These are phyloP conservation scores for Drosophila parthenogenetica DNA, from an alignment of 2,888 invertebrate species.

Conservation along the genomic window DNA sequence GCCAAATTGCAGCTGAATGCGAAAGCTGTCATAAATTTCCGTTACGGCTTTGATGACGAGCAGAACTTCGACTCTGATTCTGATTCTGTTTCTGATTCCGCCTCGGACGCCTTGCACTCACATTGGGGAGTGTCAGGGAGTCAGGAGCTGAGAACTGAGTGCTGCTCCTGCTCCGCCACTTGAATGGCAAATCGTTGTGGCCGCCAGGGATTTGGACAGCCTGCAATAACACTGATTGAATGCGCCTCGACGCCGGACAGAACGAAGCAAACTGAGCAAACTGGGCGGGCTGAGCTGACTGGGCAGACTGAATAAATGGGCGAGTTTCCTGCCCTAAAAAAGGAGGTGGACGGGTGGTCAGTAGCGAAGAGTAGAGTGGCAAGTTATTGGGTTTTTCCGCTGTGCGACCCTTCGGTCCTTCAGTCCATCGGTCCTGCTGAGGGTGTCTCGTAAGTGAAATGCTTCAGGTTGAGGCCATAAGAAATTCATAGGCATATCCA, in stretches of 20 bases:
- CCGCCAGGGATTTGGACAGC: conserved; percentile 62
- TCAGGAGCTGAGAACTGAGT: conserved; percentile 4
- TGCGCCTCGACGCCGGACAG: conserved; percentile 42
- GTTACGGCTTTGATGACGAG: conserved; percentile 41
- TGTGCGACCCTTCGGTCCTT: conserved; percentile 8
- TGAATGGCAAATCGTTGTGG: conserved; percentile 62
- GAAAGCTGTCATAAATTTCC: conserved; percentile 74
- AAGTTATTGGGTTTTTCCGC: conserved; percentile 50
- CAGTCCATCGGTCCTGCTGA: conserved; percentile 21
- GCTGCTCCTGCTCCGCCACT: conserved; percentile 38
- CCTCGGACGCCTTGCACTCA: background rate
- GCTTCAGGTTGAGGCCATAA: conserved; percentile 47
- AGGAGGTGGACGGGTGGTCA: background rate
- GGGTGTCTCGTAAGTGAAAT: conserved; percentile 41
- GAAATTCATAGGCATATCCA: conserved; percentile 61
- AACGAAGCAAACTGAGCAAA: background rate
- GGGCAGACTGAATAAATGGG: conserved; percentile 33
- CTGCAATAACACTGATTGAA: conserved; percentile 67
- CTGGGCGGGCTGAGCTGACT: conserved; percentile 14
- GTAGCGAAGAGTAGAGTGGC: conserved; percentile 1
- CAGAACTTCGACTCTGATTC: background rate
- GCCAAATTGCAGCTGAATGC: conserved; percentile 64
- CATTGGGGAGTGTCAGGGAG: background rate
- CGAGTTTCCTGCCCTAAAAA: conserved; percentile 10
- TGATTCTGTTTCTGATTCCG: background rate